Evolutionary conservation across 2,888 invertebrate genomes (phyloP), one percentile per base, ranked within the genome.

Genomic region (Melolontha melolontha): DNA sequence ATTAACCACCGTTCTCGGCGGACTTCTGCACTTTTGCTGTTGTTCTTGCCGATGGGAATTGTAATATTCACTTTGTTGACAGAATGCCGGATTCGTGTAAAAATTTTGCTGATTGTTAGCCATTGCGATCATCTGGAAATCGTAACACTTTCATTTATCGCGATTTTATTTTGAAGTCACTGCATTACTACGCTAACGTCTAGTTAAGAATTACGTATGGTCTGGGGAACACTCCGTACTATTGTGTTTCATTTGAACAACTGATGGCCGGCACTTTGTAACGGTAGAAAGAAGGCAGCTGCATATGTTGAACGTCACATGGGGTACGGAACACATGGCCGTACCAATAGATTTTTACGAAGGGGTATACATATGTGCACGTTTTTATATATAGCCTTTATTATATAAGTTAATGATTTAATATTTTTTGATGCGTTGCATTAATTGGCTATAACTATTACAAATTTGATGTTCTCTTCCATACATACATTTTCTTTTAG

Each of bases 31-130:
- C 41, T 68, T 55, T 68, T 70, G 47, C 44, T 67, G 57, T 29
- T 29, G 34, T 34, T 29, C 39, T 54, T 70, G 67, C 42, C 68
- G 68, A 47, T 67, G 65, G 77, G 86, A 34, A 84, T 76, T 72
- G 82, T 79, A 85, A 73, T 85, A 89, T 78, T 93, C 93, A 79
- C 92, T 92, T 82, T 92, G 90, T 29, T 90, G 89, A 79, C 92
- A 92, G 79, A 93, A 93, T 0, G 92, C 92, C 64, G 92, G 92
- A 79, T 93, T 93, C 5, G 91, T 90, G 77, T 93, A 93, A 75
- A 91, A 91, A 81, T 90, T 87, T 51, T 75, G 72, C 29, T 76
- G 71, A 39, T 68, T 66, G 50, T 70, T 69, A 34, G 76, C 76
- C 79, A 79, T 79, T 52, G 64, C 14, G 29, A 16, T 51, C 41